Evolutionary conservation across 2,888 invertebrate species (phyloP).

Genomic region (Cantharis rufa): DNA sequence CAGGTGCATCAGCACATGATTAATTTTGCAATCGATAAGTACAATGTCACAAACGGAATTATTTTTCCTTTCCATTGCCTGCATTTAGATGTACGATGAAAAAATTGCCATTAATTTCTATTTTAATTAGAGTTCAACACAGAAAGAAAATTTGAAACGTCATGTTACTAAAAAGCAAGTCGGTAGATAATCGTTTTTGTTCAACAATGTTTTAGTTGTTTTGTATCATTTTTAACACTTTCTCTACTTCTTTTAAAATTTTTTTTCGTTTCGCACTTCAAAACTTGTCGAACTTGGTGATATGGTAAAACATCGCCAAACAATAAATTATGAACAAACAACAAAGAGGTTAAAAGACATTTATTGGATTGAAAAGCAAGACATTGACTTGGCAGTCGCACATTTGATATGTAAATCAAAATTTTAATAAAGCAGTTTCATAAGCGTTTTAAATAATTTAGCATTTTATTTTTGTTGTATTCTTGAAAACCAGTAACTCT

Average conservation of each 20-base stretch:
- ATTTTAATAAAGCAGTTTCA: neutral
- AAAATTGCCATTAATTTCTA: neutral
- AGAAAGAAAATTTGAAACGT: neutral
- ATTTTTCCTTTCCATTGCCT: neutral
- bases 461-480: neutral
- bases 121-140: neutral
- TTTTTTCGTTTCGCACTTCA: neutral
- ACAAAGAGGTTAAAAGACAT: neutral
- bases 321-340: neutral
- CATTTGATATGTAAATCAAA: neutral
- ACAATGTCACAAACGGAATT: neutral
- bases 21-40: neutral
- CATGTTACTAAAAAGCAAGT: neutral
- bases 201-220: neutral
- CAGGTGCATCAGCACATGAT: neutral
- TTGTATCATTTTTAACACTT: neutral
- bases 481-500: conserved; percentile 14
- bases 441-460: neutral
- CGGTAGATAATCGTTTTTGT: too few species aligned
- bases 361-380: neutral
- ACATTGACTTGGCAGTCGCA: neutral
- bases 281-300: neutral
- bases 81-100: neutral
- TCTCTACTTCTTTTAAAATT: neutral
- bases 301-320: neutral